Evolutionary conservation across 2,797 vertebrate species (phyloP), one percentile per base, ranked within the genome.

Genomic region (Manis javanica): DNA sequence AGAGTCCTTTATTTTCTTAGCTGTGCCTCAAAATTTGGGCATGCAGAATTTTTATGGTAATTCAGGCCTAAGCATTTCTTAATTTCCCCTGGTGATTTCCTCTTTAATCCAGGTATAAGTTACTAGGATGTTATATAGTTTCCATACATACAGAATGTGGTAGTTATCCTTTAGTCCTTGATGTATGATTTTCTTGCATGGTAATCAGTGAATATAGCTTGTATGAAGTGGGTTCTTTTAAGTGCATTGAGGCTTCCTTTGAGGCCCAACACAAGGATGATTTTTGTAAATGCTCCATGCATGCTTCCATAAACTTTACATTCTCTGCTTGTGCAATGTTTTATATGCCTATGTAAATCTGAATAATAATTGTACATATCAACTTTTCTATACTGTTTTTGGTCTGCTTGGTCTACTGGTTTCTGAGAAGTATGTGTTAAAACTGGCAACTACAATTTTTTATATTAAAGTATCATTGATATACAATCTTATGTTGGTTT

Each of bases 61-160:
- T 86, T 86, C 29, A 18, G 18, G 29, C n/a, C 61, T 81, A 63
- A 79, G 39, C n/a, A 34, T 93, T 87, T 37, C 55, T 46, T 64
- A 12, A 79, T 87, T 91, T 74, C 61, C 61, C 53, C 53, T 64
- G 24, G 34, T 53, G 53, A 69, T 63, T 66, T 96, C 37, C 87
- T 91, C 63, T 95, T 79, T 94, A 89, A 78, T 66, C 53, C 79
- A 55, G n/a, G 59, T 83, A 13, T 91, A 96, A 71, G 84, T 94
- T 53, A 86, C 61, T 66, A 39, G 51, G 29, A 46, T 83, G 14
- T 51, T 86, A 86, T 55, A 55, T 86, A 63, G 61, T 87, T 81
- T 90, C 49, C 84, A 93, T 87, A 91, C 87, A 91, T 68, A 24
- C 0, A 0, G 69, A 91, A 79, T 90, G 61, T 63, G 86, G 34